Evolutionary conservation across 2,888 invertebrate genomes (phyloP).

Genomic region (Parelbella ahira): DNA sequence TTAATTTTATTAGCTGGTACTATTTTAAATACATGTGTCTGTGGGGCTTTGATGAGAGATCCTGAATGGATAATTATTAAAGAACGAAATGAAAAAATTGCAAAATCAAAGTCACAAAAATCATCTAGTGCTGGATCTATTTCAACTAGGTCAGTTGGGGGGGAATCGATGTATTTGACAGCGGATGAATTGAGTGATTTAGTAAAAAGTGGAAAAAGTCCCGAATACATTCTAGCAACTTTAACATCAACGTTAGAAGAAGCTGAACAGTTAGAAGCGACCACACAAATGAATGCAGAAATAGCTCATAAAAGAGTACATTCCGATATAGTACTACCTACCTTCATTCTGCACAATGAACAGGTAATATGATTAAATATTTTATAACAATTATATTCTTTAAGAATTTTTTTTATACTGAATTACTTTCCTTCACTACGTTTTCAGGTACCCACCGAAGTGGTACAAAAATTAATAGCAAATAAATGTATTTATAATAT

Average conservation of each 20-base stretch:
- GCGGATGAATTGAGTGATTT: constrained; percentile 84
- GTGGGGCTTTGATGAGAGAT: constrained; percentile 92
- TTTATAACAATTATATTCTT: too few species aligned
- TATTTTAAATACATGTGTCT: constrained; percentile 91
- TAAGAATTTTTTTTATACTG: too few species aligned
- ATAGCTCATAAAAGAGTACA: constrained; percentile 63
- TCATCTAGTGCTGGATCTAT: constrained; percentile 75
- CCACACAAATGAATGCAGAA: constrained; percentile 68
- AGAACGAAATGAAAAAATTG: constrained; percentile 72
- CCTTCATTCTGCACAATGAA: constrained; percentile 86
- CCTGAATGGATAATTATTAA: constrained; percentile 89
- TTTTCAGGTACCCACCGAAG: constrained; percentile 84
- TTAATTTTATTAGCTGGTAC: constrained; percentile 88
- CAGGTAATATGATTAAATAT: constrained; percentile 67
- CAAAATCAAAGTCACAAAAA: constrained; percentile 59
- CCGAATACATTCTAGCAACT: constrained; percentile 83
- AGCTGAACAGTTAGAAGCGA: constrained; percentile 64
- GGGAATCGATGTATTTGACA: constrained; percentile 75
- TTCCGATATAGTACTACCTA: constrained; percentile 88
- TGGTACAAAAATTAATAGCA: constrained; percentile 82
- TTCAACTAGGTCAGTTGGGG: constrained; percentile 70
- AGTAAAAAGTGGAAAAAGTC: constrained; percentile 84
- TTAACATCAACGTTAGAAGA: constrained; percentile 79
- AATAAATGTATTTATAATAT: constrained; percentile 84
- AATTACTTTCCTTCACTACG: too few species aligned